Conservation (phyloP, 2,797 vertebrate species). For the Girardinus metallicus region DNA sequence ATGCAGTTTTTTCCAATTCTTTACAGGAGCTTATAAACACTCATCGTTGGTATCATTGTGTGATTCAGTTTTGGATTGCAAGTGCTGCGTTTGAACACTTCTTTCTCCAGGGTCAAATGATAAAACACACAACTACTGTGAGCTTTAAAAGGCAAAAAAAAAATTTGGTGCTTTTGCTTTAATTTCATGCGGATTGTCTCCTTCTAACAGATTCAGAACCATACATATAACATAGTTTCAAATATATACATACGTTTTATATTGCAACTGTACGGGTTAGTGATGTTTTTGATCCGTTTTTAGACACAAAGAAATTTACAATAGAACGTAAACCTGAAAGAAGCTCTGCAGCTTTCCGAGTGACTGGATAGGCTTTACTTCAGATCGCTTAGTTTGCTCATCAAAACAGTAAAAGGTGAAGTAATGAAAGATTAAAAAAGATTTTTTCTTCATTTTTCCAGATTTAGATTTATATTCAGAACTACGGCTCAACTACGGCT, state of each 20-base stretch:
- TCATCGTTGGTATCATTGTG: neutral
- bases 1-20: neutral
- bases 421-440: neutral
- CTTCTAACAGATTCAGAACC: neutral
- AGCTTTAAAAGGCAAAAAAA: neutral
- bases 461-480: neutral
- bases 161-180: neutral
- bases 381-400: neutral
- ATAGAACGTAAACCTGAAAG: neutral
- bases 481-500: neutral
- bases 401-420: neutral
- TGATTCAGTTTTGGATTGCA: neutral
- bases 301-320: neutral
- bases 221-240: neutral
- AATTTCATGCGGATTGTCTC: neutral
- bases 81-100: neutral
- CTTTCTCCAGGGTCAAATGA: neutral
- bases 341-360: neutral
- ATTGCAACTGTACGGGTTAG: neutral
- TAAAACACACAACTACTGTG: neutral
- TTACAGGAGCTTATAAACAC: neutral
- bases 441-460: neutral
- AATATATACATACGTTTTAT: neutral
- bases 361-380: neutral
- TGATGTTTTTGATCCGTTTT: neutral